A percentile compares a stretch with the other conserved stretches of the same genome.
Conservation (phyloP, 2,888 invertebrate species). For the Torymus aiolomorphi region DNA sequence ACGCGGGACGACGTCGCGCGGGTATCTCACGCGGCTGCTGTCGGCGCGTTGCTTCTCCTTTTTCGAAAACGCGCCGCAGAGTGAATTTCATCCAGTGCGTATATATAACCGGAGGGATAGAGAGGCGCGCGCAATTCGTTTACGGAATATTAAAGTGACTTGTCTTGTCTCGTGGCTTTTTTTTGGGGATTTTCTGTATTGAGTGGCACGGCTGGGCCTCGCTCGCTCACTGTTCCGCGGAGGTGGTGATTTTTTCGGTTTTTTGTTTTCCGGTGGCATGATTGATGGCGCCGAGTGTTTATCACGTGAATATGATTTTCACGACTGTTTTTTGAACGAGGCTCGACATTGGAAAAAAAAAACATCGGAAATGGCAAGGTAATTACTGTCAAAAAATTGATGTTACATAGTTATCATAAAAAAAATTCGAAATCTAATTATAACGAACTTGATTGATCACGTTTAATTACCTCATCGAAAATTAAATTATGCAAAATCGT, state of each 20-base stretch:
- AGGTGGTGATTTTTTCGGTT: slow-evolving; percentile 14
- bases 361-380: too few relatives aligned
- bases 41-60: neutral
- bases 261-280: slow-evolving; percentile 42
- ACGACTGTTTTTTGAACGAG: neutral
- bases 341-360: too few relatives aligned
- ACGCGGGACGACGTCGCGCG: neutral
- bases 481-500: too few relatives aligned
- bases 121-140: slow-evolving; percentile 36
- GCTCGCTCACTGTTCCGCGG: too few relatives aligned
- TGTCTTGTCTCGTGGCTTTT: neutral
- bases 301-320: slow-evolving; percentile 28
- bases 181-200: neutral
- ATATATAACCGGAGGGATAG: too few relatives aligned
- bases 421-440: too few relatives aligned
- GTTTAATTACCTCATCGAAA: too few relatives aligned
- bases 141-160: slow-evolving; percentile 41
- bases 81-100: too few relatives aligned
- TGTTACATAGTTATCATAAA: too few relatives aligned
- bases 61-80: neutral
- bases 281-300: slow-evolving; percentile 29
- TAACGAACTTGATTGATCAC: too few relatives aligned
- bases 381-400: too few relatives aligned
- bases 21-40: slow-evolving; percentile 23
- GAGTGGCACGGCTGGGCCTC: neutral